phyloP scores from a whole-genome alignment of 2,888 invertebrate genomes.

The Aphidoletes aphidimyza region DNA sequence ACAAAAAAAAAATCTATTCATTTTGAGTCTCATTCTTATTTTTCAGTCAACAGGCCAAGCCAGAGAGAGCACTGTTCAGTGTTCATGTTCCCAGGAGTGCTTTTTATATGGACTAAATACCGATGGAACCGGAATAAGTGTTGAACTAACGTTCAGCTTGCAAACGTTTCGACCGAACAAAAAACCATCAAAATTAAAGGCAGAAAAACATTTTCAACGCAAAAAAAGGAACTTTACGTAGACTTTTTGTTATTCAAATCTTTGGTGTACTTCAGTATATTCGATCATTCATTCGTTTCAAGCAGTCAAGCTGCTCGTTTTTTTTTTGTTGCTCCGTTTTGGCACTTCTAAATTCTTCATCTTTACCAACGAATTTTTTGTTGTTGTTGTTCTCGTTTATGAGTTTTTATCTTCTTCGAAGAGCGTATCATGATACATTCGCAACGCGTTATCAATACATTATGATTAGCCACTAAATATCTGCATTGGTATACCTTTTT shows the following conservation, averaged over 20 bases:
- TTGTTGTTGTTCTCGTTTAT: conserved; percentile 5
- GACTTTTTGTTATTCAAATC: not conserved
- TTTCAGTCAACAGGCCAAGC: not conserved
- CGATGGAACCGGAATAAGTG: conserved; percentile 21
- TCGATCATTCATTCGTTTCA: not conserved
- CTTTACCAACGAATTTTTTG: not conserved
- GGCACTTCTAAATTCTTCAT: too few relatives aligned
- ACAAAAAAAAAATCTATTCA: not conserved
- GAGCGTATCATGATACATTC: conserved; percentile 1
- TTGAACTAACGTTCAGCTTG: not conserved
- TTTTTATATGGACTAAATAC: conserved; percentile 24
- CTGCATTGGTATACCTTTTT: not conserved
- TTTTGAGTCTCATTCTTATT: too few relatives aligned
- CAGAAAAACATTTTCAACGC: too few relatives aligned
- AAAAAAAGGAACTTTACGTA: not conserved
- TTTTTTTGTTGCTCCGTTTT: too few relatives aligned
- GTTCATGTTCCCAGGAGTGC: conserved; percentile 18
- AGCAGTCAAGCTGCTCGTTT: too few relatives aligned
- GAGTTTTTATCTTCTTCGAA: not conserved
- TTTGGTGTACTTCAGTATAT: not conserved
- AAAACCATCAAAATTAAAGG: conserved; percentile 25
- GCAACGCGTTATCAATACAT: conserved; percentile 42
- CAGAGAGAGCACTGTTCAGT: not conserved
- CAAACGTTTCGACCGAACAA: not conserved
- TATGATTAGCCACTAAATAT: conserved; percentile 45